Percentiles rank a stretch among this genome's conserved stretches.
Conservation (phyloP, 2,888 invertebrate genomes). For the Adineta ricciae region DNA sequence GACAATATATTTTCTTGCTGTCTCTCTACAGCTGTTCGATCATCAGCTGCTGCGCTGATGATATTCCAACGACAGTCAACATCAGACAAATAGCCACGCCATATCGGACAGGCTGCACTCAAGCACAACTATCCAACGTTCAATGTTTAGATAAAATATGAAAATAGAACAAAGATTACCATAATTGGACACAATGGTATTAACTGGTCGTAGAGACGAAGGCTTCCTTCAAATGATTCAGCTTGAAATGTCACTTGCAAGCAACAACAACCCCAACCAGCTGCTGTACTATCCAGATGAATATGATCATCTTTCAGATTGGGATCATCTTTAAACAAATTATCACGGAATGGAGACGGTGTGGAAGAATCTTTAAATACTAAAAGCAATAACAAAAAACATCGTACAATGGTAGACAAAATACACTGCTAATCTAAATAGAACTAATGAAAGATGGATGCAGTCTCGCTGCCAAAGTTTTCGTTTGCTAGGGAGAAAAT, state of each 20-base stretch:
- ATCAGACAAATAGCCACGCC: conserved; percentile 82
- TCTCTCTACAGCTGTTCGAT: conserved; percentile 76
- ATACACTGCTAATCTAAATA: background rate
- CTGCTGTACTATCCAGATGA: conserved; percentile 83
- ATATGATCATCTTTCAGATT: conserved; percentile 53
- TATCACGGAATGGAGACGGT: conserved; percentile 40
- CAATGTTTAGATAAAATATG: no score
- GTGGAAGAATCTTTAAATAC: conserved; percentile 82
- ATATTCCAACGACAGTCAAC: conserved; percentile 96
- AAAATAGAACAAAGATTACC: conserved; percentile 40
- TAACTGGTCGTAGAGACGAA: conserved; percentile 88
- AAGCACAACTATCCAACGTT: conserved; percentile 81
- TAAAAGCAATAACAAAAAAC: conserved; percentile 47
- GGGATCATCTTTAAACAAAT: conserved; percentile 34
- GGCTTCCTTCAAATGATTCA: conserved; percentile 85
- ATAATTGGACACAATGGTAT: conserved; percentile 91
- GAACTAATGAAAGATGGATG: no score
- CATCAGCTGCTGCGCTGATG: conserved; percentile 88
- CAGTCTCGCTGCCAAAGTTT: no score
- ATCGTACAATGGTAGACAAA: no score
- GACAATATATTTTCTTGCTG: conserved; percentile 56
- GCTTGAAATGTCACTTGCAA: conserved; percentile 73
- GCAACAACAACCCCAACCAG: conserved; percentile 98
- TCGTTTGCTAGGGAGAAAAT: no score
- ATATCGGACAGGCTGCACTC: conserved; percentile 87